Evolutionary conservation across 2,888 invertebrate genomes (phyloP).

Genomic region (Hololepta plana): DNA sequence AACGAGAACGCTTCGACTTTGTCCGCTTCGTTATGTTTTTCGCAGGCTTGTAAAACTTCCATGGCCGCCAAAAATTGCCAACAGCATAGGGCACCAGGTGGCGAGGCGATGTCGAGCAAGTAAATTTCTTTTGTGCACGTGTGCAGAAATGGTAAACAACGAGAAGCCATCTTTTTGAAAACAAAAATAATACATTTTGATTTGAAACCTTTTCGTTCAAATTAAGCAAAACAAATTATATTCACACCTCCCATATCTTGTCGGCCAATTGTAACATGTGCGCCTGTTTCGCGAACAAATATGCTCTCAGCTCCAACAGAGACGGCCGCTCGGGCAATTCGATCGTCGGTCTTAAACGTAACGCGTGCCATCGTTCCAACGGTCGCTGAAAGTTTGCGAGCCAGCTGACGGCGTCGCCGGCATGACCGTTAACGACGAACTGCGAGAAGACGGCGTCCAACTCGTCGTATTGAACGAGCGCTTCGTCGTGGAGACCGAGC

Average conservation of each 20-base stretch:
- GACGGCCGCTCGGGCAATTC: conserved; percentile 50
- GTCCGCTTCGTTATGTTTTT: conserved; percentile 44
- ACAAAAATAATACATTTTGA: too few species aligned
- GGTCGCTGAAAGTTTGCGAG: conserved; percentile 62
- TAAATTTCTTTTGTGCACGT: conserved; percentile 73
- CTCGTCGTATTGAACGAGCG: conserved; percentile 92
- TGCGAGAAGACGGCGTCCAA: conserved; percentile 92
- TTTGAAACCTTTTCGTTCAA: too few species aligned
- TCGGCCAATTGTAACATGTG: conserved; percentile 56
- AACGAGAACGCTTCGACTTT: conserved; percentile 61
- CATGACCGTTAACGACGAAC: conserved; percentile 85
- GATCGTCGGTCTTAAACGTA: conserved; percentile 38
- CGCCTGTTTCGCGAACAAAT: conserved; percentile 84
- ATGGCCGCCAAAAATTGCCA: conserved; percentile 87
- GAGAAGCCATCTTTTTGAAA: conserved; percentile 61
- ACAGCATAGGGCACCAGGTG: conserved; percentile 71
- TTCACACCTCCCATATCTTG: conserved; percentile 61
- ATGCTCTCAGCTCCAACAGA: conserved; percentile 79
- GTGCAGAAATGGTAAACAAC: conserved; percentile 79
- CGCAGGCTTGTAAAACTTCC: conserved; percentile 68
- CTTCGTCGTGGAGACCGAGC: conserved; percentile 84
- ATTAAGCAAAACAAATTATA: too few species aligned
- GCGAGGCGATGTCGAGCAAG: conserved; percentile 59
- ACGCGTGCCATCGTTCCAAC: conserved; percentile 69
- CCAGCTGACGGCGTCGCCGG: conserved; percentile 74